phyloP scores from a whole-genome alignment of 2,113 vertebrate species.

The Gallinago undulata region DNA sequence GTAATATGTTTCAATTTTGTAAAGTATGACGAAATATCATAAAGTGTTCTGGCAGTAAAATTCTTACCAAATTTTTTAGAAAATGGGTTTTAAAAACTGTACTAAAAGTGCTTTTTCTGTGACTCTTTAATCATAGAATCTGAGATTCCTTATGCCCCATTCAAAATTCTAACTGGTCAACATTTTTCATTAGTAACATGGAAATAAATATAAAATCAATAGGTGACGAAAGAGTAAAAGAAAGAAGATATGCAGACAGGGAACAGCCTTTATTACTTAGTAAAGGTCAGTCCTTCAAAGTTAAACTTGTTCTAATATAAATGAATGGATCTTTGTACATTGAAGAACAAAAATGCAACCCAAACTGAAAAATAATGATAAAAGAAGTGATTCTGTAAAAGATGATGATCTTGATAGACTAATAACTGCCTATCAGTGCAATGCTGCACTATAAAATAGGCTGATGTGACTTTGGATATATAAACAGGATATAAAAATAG shows the following conservation, averaged over 20 bases:
- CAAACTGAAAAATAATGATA: background rate
- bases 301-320: background rate
- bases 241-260: background rate
- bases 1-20: background rate
- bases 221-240: background rate
- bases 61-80: background rate
- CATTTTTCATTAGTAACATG: background rate
- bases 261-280: background rate
- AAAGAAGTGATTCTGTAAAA: background rate
- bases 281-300: background rate
- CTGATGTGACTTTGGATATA: background rate
- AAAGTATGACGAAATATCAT: background rate
- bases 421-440: background rate
- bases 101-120: background rate
- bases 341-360: background rate
- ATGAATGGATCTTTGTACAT: background rate
- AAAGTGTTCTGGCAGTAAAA: background rate
- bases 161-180: background rate
- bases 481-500: background rate
- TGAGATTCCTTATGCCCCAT: rapidly evolving
- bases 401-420: background rate
- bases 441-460: background rate
- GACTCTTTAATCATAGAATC: background rate
- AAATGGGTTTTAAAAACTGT: background rate
- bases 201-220: background rate